Evolutionary conservation across 2,888 invertebrate genomes (phyloP), one percentile per base, ranked within the genome.

Genomic region (Ypsolopha scabrella): DNA sequence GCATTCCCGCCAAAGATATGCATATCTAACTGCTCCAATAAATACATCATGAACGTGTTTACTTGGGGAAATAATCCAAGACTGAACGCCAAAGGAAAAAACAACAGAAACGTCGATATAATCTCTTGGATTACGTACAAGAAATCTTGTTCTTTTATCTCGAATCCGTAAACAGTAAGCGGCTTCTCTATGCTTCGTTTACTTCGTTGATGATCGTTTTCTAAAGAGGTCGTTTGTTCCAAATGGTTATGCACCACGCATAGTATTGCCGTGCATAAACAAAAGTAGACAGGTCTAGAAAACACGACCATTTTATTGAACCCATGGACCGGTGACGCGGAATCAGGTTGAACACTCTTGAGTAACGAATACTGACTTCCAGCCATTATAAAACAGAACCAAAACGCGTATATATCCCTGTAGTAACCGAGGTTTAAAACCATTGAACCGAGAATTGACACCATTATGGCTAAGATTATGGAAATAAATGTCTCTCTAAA

Each of bases 341-440:
- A 97, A 78, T 99, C 99, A 0, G 99, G 99, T 70, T 99, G 99
- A 1, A 99, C 99, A 60, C 98, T 98, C 83, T 98, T 99, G 57
- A 98, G 81, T 58, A 99, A 83, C 0, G 97, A 98, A 78, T 99
- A 99, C 77, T 99, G 99, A 67, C 98, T 97, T 11, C 97, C 94
- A 0, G 99, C 99, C 63, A 98, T 96, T n/a, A 98, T 95, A 63
- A 98, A 94, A 81, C 98, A 98, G 77, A 99, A 97, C 68, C 97
- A 88, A 74, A 99, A 95, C 11, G 98, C 95, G 64, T 93, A 94
- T 51, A 98, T 90, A 73, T 99, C 99, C 63, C 92, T 91, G 81
- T 96, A 99, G 73, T 97, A 94, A 48, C 93, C 93, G 46, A 92
- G 88, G 67, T 93, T 93, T 7, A 98, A 86, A 36, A 98, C 90